These are phyloP conservation scores for Cassiopea xamachana DNA, from an alignment of 30 jellyfish, hydroid and myxozoan genomes.

Conservation along the genomic window DNA sequence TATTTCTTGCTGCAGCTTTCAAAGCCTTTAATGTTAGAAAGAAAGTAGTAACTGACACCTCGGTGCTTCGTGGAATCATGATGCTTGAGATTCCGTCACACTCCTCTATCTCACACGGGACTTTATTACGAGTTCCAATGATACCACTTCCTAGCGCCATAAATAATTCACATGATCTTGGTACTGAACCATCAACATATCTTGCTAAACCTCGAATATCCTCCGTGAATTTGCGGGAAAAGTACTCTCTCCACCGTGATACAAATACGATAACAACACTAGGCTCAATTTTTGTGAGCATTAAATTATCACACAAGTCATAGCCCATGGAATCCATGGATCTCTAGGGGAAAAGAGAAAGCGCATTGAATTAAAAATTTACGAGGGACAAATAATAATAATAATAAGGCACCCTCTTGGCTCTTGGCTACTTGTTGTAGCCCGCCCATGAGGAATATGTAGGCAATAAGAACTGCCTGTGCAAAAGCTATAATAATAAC, in stretches of 20 bases:
- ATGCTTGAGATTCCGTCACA: constrained; percentile 58
- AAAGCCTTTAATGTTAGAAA: constrained; percentile 40
- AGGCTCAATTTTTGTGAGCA: constrained; percentile 16
- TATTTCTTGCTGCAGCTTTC: constrained; percentile 21
- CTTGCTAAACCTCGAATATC: not conserved
- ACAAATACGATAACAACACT: constrained; percentile 51
- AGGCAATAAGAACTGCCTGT: no score
- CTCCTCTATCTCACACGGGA: constrained; percentile 42
- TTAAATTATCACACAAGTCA: not conserved
- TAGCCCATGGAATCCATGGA: constrained; percentile 44
- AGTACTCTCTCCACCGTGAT: constrained; percentile 44
- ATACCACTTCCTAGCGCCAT: constrained; percentile 72
- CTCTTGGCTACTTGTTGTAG: no score
- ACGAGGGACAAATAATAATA: no score
- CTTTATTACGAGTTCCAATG: constrained; percentile 28
- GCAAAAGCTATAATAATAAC: no score
- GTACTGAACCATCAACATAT: constrained; percentile 14
- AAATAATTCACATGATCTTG: constrained; percentile 25
- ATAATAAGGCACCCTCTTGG: no score
- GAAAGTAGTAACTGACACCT: constrained; percentile 13
- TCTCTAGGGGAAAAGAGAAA: constrained; percentile 1
- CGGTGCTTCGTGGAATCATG: constrained; percentile 36
- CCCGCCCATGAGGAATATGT: no score
- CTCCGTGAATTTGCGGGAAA: not conserved
- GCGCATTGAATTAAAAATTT: no score